A percentile compares a stretch with the other conserved stretches of the same genome.
Conservation (phyloP, 2,113 vertebrate genomes). For the Eonycteris spelaea region DNA sequence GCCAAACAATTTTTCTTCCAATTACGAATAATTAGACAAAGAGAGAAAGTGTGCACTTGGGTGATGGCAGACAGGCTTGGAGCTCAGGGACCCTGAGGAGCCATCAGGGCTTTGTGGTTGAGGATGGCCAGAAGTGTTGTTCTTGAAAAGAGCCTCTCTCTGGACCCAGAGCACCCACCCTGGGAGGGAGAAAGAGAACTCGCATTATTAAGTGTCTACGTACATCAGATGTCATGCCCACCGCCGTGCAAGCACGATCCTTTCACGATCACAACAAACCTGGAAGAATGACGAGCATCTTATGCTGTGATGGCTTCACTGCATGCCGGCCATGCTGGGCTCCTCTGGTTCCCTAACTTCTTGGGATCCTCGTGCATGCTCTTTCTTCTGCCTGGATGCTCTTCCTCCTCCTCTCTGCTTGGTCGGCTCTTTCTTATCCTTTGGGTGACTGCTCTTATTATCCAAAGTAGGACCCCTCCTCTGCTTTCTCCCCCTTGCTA, state of each 20-base stretch:
- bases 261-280: not conserved
- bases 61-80: not conserved
- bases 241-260: not conserved
- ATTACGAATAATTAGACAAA: slow-evolving; percentile 75
- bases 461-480: not conserved
- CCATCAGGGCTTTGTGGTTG: not conserved
- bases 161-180: not conserved
- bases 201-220: not conserved
- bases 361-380: not conserved
- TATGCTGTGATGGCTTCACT: fast-evolving
- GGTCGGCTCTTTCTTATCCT: not conserved
- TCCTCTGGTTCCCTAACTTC: not conserved
- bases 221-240: not conserved
- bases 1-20: slow-evolving; percentile 72
- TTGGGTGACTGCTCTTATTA: not conserved
- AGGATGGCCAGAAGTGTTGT: not conserved
- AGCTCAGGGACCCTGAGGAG: not conserved
- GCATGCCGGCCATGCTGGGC: fast-evolving
- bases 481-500: not conserved
- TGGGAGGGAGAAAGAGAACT: not conserved
- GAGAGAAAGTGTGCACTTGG: slow-evolving; percentile 45
- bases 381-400: not conserved
- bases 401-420: not conserved
- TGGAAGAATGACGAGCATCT: not conserved
- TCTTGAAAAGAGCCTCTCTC: not conserved